These are phyloP conservation scores for Deroplatys truncata DNA, from an alignment of 2,888 invertebrate species.

Conservation along the genomic window DNA sequence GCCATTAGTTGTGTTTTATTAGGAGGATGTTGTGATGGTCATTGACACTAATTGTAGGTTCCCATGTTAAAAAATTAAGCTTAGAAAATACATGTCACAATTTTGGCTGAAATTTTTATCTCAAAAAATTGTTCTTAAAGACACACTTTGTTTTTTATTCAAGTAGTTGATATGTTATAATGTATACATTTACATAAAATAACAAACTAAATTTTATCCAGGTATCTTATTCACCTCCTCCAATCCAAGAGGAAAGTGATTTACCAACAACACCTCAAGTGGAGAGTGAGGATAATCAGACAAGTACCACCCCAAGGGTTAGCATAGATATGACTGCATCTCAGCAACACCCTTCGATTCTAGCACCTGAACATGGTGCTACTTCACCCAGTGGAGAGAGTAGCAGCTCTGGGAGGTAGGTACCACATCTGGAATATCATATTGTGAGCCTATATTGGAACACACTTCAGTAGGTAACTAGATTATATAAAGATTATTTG, in stretches of 20 bases:
- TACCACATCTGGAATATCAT: neutral
- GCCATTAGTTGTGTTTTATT: no score
- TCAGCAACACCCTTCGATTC: neutral
- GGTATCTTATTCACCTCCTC: conserved; percentile 44
- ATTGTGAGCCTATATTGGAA: no score
- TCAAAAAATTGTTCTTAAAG: no score
- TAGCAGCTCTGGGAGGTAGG: conserved; percentile 40
- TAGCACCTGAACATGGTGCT: conserved; percentile 25
- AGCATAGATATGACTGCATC: conserved; percentile 20
- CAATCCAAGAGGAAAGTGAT: conserved; percentile 48
- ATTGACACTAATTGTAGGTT: no score
- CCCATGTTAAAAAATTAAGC: no score
- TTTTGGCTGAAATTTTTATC: no score
- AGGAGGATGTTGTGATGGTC: no score
- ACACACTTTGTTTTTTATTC: no score
- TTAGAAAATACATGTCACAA: no score
- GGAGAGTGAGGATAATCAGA: conserved; percentile 28
- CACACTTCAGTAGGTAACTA: no score
- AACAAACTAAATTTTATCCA: neutral
- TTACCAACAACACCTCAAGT: conserved; percentile 39
- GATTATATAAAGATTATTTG: no score
- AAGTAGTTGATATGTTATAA: no score
- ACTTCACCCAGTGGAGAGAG: conserved; percentile 38
- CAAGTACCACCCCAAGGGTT: conserved; percentile 27
- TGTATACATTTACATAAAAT: neutral